A percentile compares a stretch with the other conserved stretches of the same genome.
Evolutionary conservation across 2,888 invertebrate species (phyloP).

Genomic region (Emesis furor): DNA sequence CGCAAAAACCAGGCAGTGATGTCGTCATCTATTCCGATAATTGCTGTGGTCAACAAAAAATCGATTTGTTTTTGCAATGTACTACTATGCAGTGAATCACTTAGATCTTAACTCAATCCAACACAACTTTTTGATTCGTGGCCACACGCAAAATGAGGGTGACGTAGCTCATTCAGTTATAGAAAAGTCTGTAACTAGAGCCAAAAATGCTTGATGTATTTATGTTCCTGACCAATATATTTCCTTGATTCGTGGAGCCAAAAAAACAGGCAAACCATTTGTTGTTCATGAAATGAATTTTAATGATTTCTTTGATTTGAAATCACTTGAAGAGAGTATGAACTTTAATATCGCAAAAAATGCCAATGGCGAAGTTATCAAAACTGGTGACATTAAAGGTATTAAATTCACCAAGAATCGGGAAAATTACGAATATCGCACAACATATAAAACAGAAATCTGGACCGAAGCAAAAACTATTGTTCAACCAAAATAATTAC

Average conservation of each 20-base stretch:
- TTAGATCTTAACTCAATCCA: background rate
- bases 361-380: slow-evolving; percentile 47
- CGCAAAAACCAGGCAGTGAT: slow-evolving; percentile 36
- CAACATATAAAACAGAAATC: slow-evolving; percentile 19
- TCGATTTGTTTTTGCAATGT: too few species aligned
- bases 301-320: slow-evolving; percentile 57
- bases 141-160: slow-evolving; percentile 64
- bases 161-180: slow-evolving; percentile 68
- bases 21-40: slow-evolving; percentile 40
- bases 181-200: slow-evolving; percentile 63
- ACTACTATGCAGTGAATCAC: too few species aligned
- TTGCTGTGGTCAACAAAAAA: background rate
- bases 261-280: slow-evolving; percentile 63
- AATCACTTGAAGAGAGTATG: slow-evolving; percentile 52
- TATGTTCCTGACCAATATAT: slow-evolving; percentile 71
- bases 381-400: slow-evolving; percentile 54
- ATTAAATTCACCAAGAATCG: slow-evolving; percentile 61
- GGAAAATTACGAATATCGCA: slow-evolving; percentile 61
- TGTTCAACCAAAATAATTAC: background rate
- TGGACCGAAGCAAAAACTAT: background rate
- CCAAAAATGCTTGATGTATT: slow-evolving; percentile 69
- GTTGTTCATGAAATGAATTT: slow-evolving; percentile 60
- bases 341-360: slow-evolving; percentile 52
- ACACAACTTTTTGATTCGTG: slow-evolving; percentile 69
- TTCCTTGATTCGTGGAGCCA: slow-evolving; percentile 54